Base-by-base conservation (phyloP, 2,797 vertebrate species). In the Periophthalmus magnuspinnatus region DNA sequence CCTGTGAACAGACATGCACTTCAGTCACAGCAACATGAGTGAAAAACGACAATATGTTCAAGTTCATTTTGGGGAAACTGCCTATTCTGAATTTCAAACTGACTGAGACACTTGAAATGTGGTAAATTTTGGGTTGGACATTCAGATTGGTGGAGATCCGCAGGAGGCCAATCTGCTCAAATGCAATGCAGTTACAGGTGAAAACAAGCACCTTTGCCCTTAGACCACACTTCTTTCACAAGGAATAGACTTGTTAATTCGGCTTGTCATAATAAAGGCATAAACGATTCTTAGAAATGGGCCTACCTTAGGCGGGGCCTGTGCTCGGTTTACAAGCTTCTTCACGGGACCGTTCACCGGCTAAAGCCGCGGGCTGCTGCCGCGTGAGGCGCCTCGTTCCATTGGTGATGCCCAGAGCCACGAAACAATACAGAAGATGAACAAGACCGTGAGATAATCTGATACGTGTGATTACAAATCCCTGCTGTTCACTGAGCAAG, bases 391-490 rank as follows among this genome's bases (percentile, higher is more conserved):
- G 13, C 36, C 38, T 11, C 36, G 38, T 7, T 8, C 36, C 61
- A 64, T 64, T 28, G 41, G 11, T 13, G 38, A 63, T 16, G 36
- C 19, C 33, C 28, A 1, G 58, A n/a, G 32, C 9, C 61, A 10
- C 38, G 21, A 16, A 47, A 41, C 61, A 64, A 17, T 24, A 45
- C 6, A 47, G 38, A 64, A 28, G 22, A 47, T 24, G 22, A 6
- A 28, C 38, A 21, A 16, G 61, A 28, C 11, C 22, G 60, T 22
- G 22, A 64, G 38, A 64, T 64, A 64, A 64, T 64, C 61, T 38
- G 60, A 41, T 64, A 19, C 61, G 48, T 64, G 61, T 64, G 61
- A 64, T 32, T 47, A 32, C 61, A 64, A 48, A 64, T 64, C 62
- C 62, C 41, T 8, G 22, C 21, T 28, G 38, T 22, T 22, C 36